These are phyloP conservation scores for Brevimyrus niger DNA, from an alignment of 2,113 vertebrate species.

Conservation along the genomic window DNA sequence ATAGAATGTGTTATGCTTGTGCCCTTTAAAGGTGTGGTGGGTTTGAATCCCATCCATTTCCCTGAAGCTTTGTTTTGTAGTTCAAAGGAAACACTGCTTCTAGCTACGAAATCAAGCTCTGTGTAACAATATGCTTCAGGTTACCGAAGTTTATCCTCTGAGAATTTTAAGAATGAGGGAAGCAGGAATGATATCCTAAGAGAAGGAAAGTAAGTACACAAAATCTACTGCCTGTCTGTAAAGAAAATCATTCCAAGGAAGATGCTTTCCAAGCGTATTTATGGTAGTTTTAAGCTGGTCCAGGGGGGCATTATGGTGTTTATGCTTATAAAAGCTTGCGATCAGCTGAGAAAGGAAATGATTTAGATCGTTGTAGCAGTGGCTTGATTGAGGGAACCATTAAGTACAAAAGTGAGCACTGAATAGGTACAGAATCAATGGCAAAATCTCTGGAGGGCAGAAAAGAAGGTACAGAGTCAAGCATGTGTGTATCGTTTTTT, in stretches of 20 bases:
- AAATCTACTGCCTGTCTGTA: neutral
- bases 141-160: constrained; percentile 2
- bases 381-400: neutral
- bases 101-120: constrained; percentile 1
- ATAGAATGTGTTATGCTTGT: constrained; percentile 23
- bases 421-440: neutral
- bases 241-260: constrained; percentile 1
- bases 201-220: neutral
- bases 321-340: neutral
- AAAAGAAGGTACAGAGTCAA: neutral
- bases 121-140: constrained; percentile 1
- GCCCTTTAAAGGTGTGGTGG: constrained; percentile 8
- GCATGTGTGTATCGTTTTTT: neutral
- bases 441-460: neutral
- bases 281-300: neutral
- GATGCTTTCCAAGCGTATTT: neutral
- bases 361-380: neutral
- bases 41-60: constrained; percentile 7
- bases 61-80: constrained; percentile 7
- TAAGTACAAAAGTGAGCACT: neutral
- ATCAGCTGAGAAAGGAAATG: constrained; percentile 11
- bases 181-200: neutral
- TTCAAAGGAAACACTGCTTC: constrained; percentile 7
- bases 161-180: constrained; percentile 18
- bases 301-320: neutral